These are phyloP conservation scores for Pseudanteris insignis DNA, from an alignment of 2,888 invertebrate species.

Conservation along the genomic window DNA sequence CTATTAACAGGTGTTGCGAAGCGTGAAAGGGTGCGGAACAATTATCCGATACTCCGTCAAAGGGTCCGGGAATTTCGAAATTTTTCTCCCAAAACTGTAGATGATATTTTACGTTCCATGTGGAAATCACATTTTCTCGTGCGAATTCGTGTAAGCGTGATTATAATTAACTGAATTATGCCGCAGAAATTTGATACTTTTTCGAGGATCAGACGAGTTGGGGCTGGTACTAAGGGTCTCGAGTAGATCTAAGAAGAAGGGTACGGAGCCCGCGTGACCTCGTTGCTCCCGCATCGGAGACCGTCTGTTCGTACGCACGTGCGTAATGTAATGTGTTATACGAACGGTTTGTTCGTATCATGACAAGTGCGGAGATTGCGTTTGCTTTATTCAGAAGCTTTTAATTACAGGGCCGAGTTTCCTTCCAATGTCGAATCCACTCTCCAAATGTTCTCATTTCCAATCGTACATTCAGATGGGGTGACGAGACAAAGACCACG, in stretches of 20 bases:
- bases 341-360: slow-evolving; percentile 49
- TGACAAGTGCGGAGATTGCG: slow-evolving; percentile 55
- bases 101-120: no score
- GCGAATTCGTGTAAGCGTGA: slow-evolving; percentile 38
- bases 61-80: slow-evolving; percentile 18
- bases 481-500: slow-evolving; percentile 34
- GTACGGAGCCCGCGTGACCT: slow-evolving; percentile 47
- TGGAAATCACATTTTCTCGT: no score
- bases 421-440: slow-evolving; percentile 31
- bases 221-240: no score
- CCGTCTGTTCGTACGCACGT: slow-evolving; percentile 39
- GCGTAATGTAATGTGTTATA: slow-evolving; percentile 50
- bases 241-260: slow-evolving; percentile 58
- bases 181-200: slow-evolving; percentile 64
- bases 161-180: slow-evolving; percentile 66
- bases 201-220: slow-evolving; percentile 50
- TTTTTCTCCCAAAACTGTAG: no score
- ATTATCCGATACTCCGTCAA: slow-evolving; percentile 11
- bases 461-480: slow-evolving; percentile 27
- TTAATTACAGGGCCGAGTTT: slow-evolving; percentile 56
- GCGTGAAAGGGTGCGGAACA: slow-evolving; percentile 14
- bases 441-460: slow-evolving; percentile 29
- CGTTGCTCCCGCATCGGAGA: neutral
- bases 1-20: slow-evolving; percentile 28
- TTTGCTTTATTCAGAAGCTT: slow-evolving; percentile 63